Evolutionary conservation across 2,888 invertebrate species (phyloP).

Genomic region (Chaetogeoica ovagalla): DNA sequence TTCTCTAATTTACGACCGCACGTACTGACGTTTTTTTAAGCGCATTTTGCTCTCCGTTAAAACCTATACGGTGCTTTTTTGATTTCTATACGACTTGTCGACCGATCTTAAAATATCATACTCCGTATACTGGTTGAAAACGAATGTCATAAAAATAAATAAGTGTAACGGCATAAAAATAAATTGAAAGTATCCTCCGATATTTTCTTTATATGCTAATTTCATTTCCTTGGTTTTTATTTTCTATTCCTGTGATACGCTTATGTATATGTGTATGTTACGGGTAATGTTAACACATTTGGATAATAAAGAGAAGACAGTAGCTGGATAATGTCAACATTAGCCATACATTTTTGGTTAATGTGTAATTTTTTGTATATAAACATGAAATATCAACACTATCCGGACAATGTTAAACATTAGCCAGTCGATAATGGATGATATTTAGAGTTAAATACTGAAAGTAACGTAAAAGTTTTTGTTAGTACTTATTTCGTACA

Average conservation of each 20-base stretch:
- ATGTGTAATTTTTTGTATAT: too few species aligned
- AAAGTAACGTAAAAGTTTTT: too few species aligned
- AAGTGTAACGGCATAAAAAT: constrained; percentile 31
- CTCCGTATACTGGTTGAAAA: not conserved
- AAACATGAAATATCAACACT: too few species aligned
- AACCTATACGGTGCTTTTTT: constrained; percentile 24
- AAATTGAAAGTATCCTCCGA: constrained; percentile 15
- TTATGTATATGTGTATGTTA: too few species aligned
- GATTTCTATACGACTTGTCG: constrained; percentile 37
- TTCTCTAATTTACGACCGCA: constrained; percentile 41
- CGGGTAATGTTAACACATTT: too few species aligned
- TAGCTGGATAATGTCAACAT: too few species aligned
- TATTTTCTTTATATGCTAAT: not conserved
- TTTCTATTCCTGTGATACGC: not conserved
- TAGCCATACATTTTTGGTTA: too few species aligned
- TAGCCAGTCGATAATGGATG: too few species aligned
- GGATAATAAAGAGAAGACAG: too few species aligned
- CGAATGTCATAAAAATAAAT: constrained; percentile 21
- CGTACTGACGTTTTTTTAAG: constrained; percentile 40
- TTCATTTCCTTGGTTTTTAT: constrained; percentile 12
- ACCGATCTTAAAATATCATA: constrained; percentile 41
- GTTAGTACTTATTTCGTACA: too few species aligned
- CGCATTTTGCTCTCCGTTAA: constrained; percentile 29
- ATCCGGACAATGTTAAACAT: too few species aligned
- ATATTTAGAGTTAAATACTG: too few species aligned